Base-by-base conservation (phyloP, 2,797 vertebrate species). In the Centroberyx gerrardi region DNA sequence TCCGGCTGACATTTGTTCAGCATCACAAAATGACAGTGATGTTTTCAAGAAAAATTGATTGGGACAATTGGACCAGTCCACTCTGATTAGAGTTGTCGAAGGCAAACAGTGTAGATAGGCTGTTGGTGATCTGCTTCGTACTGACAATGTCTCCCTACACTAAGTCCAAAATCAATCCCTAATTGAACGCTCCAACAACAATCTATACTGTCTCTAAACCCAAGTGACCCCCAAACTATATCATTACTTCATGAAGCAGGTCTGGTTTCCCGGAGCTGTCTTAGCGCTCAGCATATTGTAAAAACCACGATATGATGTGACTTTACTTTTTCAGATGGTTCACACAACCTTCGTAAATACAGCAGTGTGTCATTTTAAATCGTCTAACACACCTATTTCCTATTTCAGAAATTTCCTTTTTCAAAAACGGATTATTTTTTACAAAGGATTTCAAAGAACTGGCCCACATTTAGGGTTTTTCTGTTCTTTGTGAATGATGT, bases 161-260 rank as follows among this genome's bases (percentile, higher is more conserved):
- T 89, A 88, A 92, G 86, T 87, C 86, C 64, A 88, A 93, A 93
- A 92, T 90, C 88, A 88, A 93, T 91, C 55, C 72, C 68, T 82
- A 85, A 93, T 90, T 88, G 90, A 90, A 80, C 71, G 46, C 74
- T 81, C 78, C 71, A 77, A 87, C 86, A 89, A 81, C 84, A 86
- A 92, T 91, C 90, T 42, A 91, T 89, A 90, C 63, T 28, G 67
- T 67, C 72, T 80, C 70, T 59, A 86, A 86, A 78, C 70, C 76
- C 82, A 70, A 83, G 74, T 82, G 84, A 84, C 72, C 64, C 66
- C 28, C 84, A 54, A 55, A 73, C 82, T 77, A 62, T 70, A 86
- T 72, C 83, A 80, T 84, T 49, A 85, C 64, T 81, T 58, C 72
- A 81, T 77, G 74, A 82, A 48, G 64, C 9, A 8, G 36, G 2